Evolutionary conservation across 2,888 invertebrate genomes (phyloP), one percentile per base, ranked within the genome.

Genomic region (Bellardia pandia): DNA sequence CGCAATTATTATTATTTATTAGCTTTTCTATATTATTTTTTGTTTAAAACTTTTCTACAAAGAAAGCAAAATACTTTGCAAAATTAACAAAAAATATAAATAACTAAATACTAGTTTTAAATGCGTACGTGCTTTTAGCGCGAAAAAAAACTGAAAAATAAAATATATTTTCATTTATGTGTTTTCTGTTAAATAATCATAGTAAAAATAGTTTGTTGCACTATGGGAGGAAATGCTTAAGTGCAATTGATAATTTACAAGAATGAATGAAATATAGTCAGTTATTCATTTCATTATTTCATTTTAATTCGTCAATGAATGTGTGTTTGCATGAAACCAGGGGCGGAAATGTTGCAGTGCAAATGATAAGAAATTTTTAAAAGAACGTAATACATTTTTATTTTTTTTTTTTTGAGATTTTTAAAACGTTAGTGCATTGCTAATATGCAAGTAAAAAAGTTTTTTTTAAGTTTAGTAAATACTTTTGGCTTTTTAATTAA

Each of bases 91-190:
- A 62, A 40, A 23, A 30, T 72, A 82, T 16, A 78, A 51, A 51
- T 69, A 66, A 77, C 68, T 72, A 53, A 81, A 66, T 37, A 42
- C 9, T 37, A 56, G 51, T 58, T 71, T 79, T 56, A 75, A 81
- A 84, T 87, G 86, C 86, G 86, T 84, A 87, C 86, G 86, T 87
- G 86, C 68, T 84, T 66, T 87, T 78, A 68, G 6, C 4, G 53
- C 23, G 14, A 48, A 53, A 79, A 79, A 79, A 60, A 74, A 14
- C 23, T 16, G 23, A 23, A 23, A 72, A 48, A 53, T 75, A 79
- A 79, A 68, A 74, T 14, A 42, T 16, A 72, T 13, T 42, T 23
- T 48, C 42, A 64, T 82, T 16, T 33, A 33, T 58, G 51, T 66
- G 7, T 66, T 66, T 66, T 51, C 14, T 45, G 58, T 72, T 76